Percentiles rank a stretch among this genome's conserved stretches.
phyloP scores from a whole-genome alignment of 2,113 vertebrate genomes.

The Callopanchax toddi region DNA sequence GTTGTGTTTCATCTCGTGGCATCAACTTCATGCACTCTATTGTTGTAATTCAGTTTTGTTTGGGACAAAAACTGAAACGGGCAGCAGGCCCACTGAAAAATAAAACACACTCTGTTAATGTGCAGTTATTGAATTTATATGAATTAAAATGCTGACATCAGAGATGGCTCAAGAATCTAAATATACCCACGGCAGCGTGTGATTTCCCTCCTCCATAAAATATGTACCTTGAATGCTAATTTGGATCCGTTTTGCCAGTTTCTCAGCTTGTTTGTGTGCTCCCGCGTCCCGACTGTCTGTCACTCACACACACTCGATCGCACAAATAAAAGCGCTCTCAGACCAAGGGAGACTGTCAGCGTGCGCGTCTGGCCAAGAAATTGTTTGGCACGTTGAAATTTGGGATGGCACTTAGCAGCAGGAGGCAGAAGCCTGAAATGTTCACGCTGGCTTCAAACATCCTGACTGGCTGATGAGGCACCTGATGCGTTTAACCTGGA shows the following conservation, averaged over 20 bases:
- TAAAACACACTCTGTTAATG: slow-evolving; percentile 39
- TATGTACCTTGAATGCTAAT: slow-evolving; percentile 16
- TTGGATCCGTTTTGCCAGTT: slow-evolving; percentile 9
- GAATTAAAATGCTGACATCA: slow-evolving; percentile 31
- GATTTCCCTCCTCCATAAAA: slow-evolving; percentile 10
- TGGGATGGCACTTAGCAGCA: slow-evolving; percentile 29
- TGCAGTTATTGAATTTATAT: slow-evolving; percentile 26
- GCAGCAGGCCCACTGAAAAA: slow-evolving; percentile 47
- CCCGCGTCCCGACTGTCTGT: slow-evolving; percentile 31
- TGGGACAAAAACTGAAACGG: slow-evolving; percentile 52
- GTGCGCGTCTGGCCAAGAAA: slow-evolving; percentile 38
- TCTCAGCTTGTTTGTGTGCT: slow-evolving; percentile 10
- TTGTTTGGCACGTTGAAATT: slow-evolving; percentile 35
- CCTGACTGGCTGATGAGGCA: slow-evolving; percentile 29
- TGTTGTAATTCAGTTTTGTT: slow-evolving; percentile 57
- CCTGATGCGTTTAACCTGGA: slow-evolving; percentile 50
- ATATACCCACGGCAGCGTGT: slow-evolving; percentile 15
- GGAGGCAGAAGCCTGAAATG: slow-evolving; percentile 50
- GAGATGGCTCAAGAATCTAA: slow-evolving; percentile 18
- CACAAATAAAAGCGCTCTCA: slow-evolving; percentile 17
- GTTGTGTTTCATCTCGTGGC: slow-evolving; percentile 8
- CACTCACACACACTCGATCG: slow-evolving; percentile 11
- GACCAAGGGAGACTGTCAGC: slow-evolving; percentile 5
- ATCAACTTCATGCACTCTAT: slow-evolving; percentile 45
- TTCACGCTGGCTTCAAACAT: slow-evolving; percentile 34